Evolutionary conservation across 2,797 vertebrate genomes (phyloP).

Genomic region (Perodicticus potto): DNA sequence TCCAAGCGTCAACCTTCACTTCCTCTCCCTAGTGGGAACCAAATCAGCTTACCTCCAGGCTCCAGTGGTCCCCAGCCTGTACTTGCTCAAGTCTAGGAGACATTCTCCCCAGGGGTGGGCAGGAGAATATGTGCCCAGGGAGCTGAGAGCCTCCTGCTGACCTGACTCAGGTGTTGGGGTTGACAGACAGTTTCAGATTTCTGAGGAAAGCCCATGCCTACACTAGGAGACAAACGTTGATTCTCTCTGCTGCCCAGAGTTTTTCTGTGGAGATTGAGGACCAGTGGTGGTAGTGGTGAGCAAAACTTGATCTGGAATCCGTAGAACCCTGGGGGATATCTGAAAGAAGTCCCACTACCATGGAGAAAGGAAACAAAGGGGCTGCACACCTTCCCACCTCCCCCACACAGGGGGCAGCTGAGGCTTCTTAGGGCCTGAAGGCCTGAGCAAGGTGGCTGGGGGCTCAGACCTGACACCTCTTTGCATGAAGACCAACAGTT

Average conservation of each 20-base stretch:
- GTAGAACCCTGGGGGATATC: accelerated
- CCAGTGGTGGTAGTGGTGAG: not conserved
- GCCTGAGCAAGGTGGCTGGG: accelerated
- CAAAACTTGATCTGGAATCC: not conserved
- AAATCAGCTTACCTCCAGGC: no score
- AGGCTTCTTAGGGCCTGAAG: no score
- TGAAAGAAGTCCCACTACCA: not conserved
- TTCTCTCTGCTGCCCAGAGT: not conserved
- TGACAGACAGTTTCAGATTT: not conserved
- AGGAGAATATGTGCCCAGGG: not conserved
- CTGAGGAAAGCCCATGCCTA: accelerated
- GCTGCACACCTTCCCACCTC: not conserved
- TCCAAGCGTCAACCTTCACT: not conserved
- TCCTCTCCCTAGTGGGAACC: not conserved
- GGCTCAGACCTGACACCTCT: not conserved
- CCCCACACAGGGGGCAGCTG: accelerated
- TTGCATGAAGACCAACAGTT: not conserved
- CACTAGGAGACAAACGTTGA: not conserved
- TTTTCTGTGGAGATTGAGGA: not conserved
- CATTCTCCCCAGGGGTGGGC: not conserved
- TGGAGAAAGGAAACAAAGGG: accelerated
- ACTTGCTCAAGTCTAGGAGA: not conserved
- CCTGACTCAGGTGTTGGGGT: not conserved
- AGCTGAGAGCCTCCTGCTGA: not conserved
- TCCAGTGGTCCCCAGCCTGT: not conserved